Evolutionary conservation across 2,113 vertebrate genomes (phyloP).

Genomic region (Corydoras maculifer): DNA sequence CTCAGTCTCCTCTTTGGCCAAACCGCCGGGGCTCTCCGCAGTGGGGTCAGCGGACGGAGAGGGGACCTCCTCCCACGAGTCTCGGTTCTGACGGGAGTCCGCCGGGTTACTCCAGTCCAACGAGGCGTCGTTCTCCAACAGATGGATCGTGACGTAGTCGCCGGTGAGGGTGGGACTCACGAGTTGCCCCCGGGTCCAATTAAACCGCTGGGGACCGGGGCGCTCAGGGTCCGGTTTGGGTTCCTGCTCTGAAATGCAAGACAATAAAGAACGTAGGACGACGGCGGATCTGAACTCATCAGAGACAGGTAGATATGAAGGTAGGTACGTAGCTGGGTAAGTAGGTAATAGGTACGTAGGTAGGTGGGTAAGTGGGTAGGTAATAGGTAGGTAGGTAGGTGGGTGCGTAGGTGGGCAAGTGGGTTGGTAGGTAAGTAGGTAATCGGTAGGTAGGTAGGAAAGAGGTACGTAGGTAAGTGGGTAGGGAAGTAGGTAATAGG

Average conservation of each 20-base stretch:
- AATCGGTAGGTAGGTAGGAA: too few species aligned
- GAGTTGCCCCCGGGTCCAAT: slow-evolving; percentile 59
- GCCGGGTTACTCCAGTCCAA: slow-evolving; percentile 56
- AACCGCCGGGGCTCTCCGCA: slow-evolving; percentile 22
- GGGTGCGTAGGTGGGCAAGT: too few species aligned
- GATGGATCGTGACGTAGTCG: slow-evolving; percentile 51
- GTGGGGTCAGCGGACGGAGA: slow-evolving; percentile 34
- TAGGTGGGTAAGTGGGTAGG: too few species aligned
- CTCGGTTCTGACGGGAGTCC: slow-evolving; percentile 40
- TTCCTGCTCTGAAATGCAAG: slow-evolving; percentile 12
- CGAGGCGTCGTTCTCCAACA: slow-evolving; percentile 49
- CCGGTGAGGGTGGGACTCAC: slow-evolving; percentile 45
- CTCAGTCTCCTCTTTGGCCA: slow-evolving; percentile 28
- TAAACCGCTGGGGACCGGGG: slow-evolving; percentile 40
- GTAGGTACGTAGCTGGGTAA: too few species aligned
- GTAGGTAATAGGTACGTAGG: too few species aligned
- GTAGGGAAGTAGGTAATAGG: too few species aligned
- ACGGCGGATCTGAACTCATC: too few species aligned
- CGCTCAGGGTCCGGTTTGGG: slow-evolving; percentile 8
- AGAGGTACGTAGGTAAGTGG: too few species aligned
- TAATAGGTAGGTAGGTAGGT: too few species aligned
- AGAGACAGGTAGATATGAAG: too few species aligned
- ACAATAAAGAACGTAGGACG: neutral
- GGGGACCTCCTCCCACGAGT: slow-evolving; percentile 49
- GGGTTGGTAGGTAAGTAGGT: too few species aligned